Evolutionary conservation across 2,888 invertebrate species (phyloP).

Genomic region (Branchipolynoe longqiensis): DNA sequence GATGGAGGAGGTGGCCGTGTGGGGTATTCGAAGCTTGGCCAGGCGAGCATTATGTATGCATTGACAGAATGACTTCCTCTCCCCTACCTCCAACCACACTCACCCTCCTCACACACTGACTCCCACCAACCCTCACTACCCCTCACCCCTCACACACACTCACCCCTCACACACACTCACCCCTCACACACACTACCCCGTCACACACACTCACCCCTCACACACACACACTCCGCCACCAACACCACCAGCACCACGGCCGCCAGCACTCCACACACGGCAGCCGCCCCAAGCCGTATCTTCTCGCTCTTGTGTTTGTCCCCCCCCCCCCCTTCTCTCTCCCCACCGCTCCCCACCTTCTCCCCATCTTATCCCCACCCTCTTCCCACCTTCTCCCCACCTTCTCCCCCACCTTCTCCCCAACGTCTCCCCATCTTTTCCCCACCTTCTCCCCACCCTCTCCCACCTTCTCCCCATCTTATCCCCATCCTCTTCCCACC

Average conservation of each 20-base stretch:
- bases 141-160: too few relatives aligned
- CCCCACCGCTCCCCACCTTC: background rate
- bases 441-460: background rate
- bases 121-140: too few relatives aligned
- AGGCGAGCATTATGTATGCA: slow-evolving; percentile 9
- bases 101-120: too few relatives aligned
- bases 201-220: too few relatives aligned
- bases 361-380: background rate
- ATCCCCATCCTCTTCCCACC: too few relatives aligned
- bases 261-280: too few relatives aligned
- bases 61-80: background rate
- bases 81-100: background rate
- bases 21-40: background rate
- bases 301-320: background rate
- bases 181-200: too few relatives aligned
- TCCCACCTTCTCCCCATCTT: background rate
- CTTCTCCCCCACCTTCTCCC: background rate
- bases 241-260: too few relatives aligned
- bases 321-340: background rate
- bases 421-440: background rate
- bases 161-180: too few relatives aligned
- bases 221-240: too few relatives aligned
- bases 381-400: background rate
- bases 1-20: background rate
- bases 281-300: too few relatives aligned